Base-by-base conservation (phyloP, 2,797 vertebrate genomes). In the Taenioides sp. region DNA sequence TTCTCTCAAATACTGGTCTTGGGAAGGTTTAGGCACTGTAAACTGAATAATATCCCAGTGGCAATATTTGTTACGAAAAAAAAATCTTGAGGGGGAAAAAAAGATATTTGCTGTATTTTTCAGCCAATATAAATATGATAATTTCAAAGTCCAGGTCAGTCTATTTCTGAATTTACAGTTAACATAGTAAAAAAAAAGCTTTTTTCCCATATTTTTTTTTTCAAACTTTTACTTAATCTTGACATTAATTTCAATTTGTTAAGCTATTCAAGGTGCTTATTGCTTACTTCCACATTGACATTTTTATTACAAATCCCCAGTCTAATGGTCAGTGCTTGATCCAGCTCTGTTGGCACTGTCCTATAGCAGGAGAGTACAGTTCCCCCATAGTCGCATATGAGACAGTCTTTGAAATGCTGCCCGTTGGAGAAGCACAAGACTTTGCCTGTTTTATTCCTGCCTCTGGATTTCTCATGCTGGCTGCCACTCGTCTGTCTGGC, bases 401-500 rank as follows among this genome's bases (percentile, higher is more conserved):
- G 78, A 80, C 74, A 70, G 67, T 76, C 70, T 83, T 86, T 87
- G 82, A 89, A 78, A 82, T 65, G 59, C 52, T 78, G 75, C 79
- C 86, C 78, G 49, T 37, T 43, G 54, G 54, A 20, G n/a, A 75
- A 31, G 73, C 72, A 88, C 87, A 90, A 81, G 55, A 79, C 69
- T 37, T 70, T 28, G 2, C 79, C 86, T 89, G 87, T 89, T 89
- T 70, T 71, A 73, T 72, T 50, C 0, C 61, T 5, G 27, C 65
- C 23, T 22, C 75, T 77, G 64, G 68, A 79, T 66, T 74, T 72
- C 69, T 58, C 72, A 70, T 63, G 65, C 83, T 88, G 89, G 86
- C 86, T 59, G 72, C 68, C n/a, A 2, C 22, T 80, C 66, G 77
- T 72, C 72, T 72, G 1, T 65, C 82, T 83, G 87, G 80, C 81